Conservation (phyloP, 23 tunicate species). For the Trididemnum miniatum region DNA sequence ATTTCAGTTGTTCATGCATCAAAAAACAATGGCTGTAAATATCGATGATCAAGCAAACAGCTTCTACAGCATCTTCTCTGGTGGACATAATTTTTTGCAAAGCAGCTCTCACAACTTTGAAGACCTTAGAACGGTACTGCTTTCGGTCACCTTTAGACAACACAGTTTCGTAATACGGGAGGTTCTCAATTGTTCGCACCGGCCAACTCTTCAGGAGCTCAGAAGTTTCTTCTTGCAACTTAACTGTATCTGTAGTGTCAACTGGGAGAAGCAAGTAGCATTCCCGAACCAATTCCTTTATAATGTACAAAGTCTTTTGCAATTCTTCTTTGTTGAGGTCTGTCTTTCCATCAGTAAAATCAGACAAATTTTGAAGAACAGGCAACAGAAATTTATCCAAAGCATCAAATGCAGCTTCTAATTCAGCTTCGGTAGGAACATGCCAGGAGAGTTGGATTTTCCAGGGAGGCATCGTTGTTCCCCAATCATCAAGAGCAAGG, state of each 20-base stretch:
- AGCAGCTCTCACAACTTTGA: conserved; percentile 30
- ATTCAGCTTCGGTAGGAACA: conserved; percentile 63
- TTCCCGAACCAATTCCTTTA: conserved; percentile 33
- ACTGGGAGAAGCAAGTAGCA: conserved; percentile 29
- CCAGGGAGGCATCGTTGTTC: conserved; percentile 51
- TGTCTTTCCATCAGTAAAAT: conserved; percentile 23
- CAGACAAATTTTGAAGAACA: conserved; percentile 30
- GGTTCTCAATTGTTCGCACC: conserved; percentile 23
- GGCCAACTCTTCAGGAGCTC: conserved; percentile 39
- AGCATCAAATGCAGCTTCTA: conserved; percentile 52
- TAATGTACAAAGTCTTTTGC: conserved; percentile 31
- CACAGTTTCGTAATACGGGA: conserved; percentile 33
- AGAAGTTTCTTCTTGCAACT: conserved; percentile 27
- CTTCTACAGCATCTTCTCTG: conserved; percentile 81
- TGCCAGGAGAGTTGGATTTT: conserved; percentile 70
- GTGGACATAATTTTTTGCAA: conserved; percentile 38
- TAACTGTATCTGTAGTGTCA: conserved; percentile 13
- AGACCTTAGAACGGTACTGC: conserved; percentile 22
- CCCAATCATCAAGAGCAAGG: conserved; percentile 81
- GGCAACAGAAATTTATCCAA: conserved; percentile 54
- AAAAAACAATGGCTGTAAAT: conserved; percentile 75
- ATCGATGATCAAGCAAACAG: conserved; percentile 53
- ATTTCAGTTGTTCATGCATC: conserved; percentile 51
- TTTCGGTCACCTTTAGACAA: conserved; percentile 18
- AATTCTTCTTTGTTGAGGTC: conserved; percentile 70